Evolutionary conservation across 1,140 invertebrate genomes (phyloP), one percentile per base, ranked within the genome.

Genomic region (Sinella curviseta): DNA sequence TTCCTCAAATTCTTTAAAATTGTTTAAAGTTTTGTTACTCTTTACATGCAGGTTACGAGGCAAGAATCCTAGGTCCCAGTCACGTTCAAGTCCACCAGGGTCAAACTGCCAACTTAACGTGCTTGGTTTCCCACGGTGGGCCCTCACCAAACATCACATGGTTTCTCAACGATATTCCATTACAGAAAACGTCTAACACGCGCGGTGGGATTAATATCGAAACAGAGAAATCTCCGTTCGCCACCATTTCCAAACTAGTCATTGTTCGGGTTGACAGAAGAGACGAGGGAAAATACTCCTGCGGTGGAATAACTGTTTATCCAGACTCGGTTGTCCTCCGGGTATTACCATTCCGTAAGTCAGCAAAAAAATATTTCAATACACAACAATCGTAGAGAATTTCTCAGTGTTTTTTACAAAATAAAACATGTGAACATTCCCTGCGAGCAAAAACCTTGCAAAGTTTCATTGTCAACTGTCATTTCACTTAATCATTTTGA

Each of bases 151-250:
- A 81, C 33, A 79, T 85, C 16, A 77, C 78, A 17, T 85, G 84
- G 84, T 82, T 82, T 76, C 81, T 84, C 81, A 30, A 85, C 76
- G 74, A 85, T 82, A 76, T 85, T 76, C 78, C 82, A 54, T 85
- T 65, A 30, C 14, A 74, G 74, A 78, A 84, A 80, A 82, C 77
- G 14, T 65, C 83, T 54, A 39, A 48, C 35, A 60, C 78, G 74
- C 70, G 82, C 28, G 74, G 82, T 77, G 76, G 84, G 76, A 77
- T 85, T 79, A 60, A 79, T 77, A 78, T 84, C 48, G 78, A 85
- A 74, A 83, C 78, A 35, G 70, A 80, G 17, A 78, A 78, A 36
- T 78, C 65, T 16, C 75, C 24, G 1, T 80, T 74, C 28, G 39
- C 17, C 30, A 83, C 78, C 12, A 35, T 78, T 20, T 82, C 80